Evolutionary conservation across 2,888 invertebrate genomes (phyloP).

Genomic region (Serrognathus titanus): DNA sequence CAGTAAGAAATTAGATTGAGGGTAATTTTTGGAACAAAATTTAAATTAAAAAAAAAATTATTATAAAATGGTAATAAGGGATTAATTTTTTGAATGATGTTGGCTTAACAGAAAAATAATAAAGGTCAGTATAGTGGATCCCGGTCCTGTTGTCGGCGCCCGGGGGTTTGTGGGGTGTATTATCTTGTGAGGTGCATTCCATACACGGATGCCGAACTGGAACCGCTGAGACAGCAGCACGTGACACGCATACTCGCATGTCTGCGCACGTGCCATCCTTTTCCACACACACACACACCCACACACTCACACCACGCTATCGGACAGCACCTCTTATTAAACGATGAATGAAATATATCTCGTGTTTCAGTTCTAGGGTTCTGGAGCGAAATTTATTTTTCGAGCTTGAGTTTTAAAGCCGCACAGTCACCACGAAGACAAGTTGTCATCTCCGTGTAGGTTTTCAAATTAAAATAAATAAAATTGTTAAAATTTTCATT

Average conservation of each 20-base stretch:
- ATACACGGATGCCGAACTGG: slow-evolving; percentile 37
- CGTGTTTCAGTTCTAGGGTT: background rate
- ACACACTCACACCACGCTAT: background rate
- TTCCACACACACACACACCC: background rate
- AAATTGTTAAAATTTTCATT: too few relatives aligned
- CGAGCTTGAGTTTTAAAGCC: background rate
- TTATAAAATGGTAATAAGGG: background rate
- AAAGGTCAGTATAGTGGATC: background rate
- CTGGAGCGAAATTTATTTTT: background rate
- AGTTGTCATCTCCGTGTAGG: background rate
- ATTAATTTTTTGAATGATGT: background rate
- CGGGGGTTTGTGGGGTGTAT: slow-evolving; percentile 23
- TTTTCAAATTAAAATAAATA: background rate
- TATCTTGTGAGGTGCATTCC: slow-evolving; percentile 37
- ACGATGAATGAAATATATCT: background rate
- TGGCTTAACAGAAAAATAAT: background rate
- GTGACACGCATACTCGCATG: slow-evolving; percentile 35
- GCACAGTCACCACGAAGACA: too few relatives aligned
- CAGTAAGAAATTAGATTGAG: too few relatives aligned
- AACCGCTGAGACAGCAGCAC: slow-evolving; percentile 39
- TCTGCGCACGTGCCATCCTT: slow-evolving; percentile 1
- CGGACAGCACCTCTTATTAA: slow-evolving; percentile 1
- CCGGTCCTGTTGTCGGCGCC: background rate
- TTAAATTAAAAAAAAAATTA: too few relatives aligned
- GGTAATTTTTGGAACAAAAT: too few relatives aligned